These are phyloP conservation scores for Trichonephila clavipes DNA, from an alignment of 1,140 invertebrate species.

Conservation along the genomic window DNA sequence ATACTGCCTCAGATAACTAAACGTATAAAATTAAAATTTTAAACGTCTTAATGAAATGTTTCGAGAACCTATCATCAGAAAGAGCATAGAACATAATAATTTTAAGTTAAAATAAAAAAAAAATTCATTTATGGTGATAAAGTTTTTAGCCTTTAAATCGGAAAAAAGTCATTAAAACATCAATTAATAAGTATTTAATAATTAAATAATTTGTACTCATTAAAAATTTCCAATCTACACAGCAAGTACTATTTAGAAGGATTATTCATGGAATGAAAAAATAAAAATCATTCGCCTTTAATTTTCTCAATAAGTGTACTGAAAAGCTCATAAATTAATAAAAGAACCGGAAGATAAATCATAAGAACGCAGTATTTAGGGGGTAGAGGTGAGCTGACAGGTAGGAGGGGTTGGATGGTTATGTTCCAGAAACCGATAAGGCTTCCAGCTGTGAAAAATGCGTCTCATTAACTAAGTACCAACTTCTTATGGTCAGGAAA, in stretches of 20 bases:
- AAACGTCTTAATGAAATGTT: too few species aligned
- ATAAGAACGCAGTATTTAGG: conserved; percentile 2
- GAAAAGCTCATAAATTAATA: conserved; percentile 63
- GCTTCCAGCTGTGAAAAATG: conserved; percentile 66
- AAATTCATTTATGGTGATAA: too few species aligned
- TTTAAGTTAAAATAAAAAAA: too few species aligned
- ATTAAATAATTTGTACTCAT: neutral
- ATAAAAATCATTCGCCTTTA: conserved; percentile 34
- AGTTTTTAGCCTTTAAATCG: too few species aligned
- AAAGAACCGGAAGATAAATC: conserved; percentile 46
- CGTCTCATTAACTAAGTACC: conserved; percentile 61
- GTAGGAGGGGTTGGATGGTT: neutral
- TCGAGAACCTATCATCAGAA: too few species aligned
- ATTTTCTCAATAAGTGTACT: conserved; percentile 46
- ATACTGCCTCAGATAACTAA: too few species aligned
- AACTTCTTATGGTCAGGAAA: conserved; percentile 65
- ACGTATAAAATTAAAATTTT: too few species aligned
- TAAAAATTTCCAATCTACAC: neutral
- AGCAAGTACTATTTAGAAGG: neutral
- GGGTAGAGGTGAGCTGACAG: neutral
- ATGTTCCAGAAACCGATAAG: conserved; percentile 64
- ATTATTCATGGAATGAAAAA: neutral
- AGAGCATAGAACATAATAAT: too few species aligned
- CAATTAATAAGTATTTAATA: neutral
- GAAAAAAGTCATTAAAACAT: neutral